Conservation (phyloP, 2,888 invertebrate species). For the Tanytarsus gracilentus region DNA sequence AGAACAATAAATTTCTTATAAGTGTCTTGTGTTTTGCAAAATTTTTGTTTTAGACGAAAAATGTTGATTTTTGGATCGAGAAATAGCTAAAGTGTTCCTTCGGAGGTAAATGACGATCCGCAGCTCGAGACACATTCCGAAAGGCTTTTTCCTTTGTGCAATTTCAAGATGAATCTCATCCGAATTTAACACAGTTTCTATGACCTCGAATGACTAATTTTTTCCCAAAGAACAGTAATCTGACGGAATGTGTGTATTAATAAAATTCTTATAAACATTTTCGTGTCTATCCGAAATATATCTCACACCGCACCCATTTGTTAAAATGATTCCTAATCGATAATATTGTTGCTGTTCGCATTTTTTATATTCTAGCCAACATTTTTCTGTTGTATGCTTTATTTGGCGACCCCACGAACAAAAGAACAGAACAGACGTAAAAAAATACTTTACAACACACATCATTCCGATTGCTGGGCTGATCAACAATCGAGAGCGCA, state of each 20-base stretch:
- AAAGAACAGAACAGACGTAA: no score
- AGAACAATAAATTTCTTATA: constrained; percentile 3
- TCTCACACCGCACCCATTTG: constrained; percentile 5
- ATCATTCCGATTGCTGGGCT: not conserved
- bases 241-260: constrained; percentile 18
- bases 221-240: constrained; percentile 26
- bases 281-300: not conserved
- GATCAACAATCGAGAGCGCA: not conserved
- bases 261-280: not conserved
- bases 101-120: not conserved
- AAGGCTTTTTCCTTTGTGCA: no score
- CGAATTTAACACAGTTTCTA: constrained; percentile 8
- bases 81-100: not conserved
- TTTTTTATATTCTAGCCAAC: no score
- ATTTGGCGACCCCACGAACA: no score
- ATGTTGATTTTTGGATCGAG: not conserved
- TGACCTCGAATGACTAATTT: constrained; percentile 27
- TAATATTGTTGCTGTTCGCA: no score
- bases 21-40: constrained; percentile 11
- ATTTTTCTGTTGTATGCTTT: no score
- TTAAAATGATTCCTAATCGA: no score
- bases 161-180: not conserved
- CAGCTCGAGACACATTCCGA: no score
- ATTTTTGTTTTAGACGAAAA: constrained; percentile 8
- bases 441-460: no score